phyloP scores from a whole-genome alignment of 2,797 vertebrate species.

The Etheostoma nigrum region DNA sequence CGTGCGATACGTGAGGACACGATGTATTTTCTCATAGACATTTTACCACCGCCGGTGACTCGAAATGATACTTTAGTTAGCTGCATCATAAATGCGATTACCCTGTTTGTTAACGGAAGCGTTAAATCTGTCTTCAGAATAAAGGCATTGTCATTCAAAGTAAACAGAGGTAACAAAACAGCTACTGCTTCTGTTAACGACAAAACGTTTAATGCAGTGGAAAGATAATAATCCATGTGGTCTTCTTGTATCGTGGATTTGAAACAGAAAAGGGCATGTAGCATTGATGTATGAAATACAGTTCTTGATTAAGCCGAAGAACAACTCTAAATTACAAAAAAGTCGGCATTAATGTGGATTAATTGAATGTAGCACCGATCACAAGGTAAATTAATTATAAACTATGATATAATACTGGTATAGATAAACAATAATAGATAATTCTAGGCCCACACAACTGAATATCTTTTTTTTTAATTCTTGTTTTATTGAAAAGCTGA shows the following conservation, averaged over 20 bases:
- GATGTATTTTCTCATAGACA: not conserved
- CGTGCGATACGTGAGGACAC: fast-evolving
- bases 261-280: not conserved
- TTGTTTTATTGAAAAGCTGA: too few relatives aligned
- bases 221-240: not conserved
- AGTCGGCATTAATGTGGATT: too few relatives aligned
- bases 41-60: not conserved
- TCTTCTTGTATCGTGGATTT: not conserved
- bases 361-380: too few relatives aligned
- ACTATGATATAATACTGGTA: too few relatives aligned
- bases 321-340: not conserved
- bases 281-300: not conserved
- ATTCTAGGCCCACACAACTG: too few relatives aligned
- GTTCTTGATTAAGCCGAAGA: too few relatives aligned
- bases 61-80: not conserved
- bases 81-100: not conserved
- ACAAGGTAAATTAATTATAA: not conserved
- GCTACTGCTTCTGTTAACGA: too few relatives aligned
- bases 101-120: not conserved
- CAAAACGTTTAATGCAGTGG: too few relatives aligned
- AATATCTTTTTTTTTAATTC: too few relatives aligned
- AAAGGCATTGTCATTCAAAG: slow-evolving; percentile 6
- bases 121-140: not conserved
- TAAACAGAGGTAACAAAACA: not conserved
- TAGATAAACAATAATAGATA: too few relatives aligned